Conservation (phyloP, 2,888 invertebrate genomes). For the Minunthozetes semirufus region DNA sequence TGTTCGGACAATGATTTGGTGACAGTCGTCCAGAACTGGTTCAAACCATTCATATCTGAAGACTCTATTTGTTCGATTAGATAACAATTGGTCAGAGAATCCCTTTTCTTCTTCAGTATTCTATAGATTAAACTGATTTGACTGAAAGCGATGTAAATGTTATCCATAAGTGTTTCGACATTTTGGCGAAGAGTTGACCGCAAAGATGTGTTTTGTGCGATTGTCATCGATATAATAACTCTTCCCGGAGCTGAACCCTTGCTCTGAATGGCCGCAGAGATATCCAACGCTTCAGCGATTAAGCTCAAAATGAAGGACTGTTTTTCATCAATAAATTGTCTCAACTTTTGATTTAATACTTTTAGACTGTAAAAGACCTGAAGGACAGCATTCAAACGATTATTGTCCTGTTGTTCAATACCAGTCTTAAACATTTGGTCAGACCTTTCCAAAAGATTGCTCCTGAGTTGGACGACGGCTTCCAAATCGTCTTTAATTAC, state of each 20-base stretch:
- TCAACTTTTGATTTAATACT: slow-evolving; percentile 51
- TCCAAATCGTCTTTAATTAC: slow-evolving; percentile 25
- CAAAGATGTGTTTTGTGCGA: slow-evolving; percentile 56
- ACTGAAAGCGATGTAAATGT: slow-evolving; percentile 50
- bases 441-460: neutral
- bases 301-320: slow-evolving; percentile 51
- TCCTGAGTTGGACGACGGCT: neutral
- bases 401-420: slow-evolving; percentile 46
- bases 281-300: slow-evolving; percentile 53
- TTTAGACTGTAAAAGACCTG: slow-evolving; percentile 59
- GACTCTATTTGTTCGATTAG: slow-evolving; percentile 54
- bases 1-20: slow-evolving; percentile 19
- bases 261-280: slow-evolving; percentile 15
- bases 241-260: slow-evolving; percentile 52
- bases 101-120: slow-evolving; percentile 53
- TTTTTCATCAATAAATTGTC: slow-evolving; percentile 51
- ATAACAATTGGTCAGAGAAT: slow-evolving; percentile 53
- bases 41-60: slow-evolving; percentile 35
- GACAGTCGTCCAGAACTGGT: slow-evolving; percentile 44
- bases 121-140: slow-evolving; percentile 52
- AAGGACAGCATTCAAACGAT: slow-evolving; percentile 57
- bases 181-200: slow-evolving; percentile 74
- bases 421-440: slow-evolving; percentile 22
- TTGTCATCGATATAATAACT: slow-evolving; percentile 54
- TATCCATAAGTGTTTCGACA: slow-evolving; percentile 74